A percentile compares a stretch with the other conserved stretches of the same genome.
Conservation (phyloP, 2,113 vertebrate genomes). For the Herpetotheres cachinnans region DNA sequence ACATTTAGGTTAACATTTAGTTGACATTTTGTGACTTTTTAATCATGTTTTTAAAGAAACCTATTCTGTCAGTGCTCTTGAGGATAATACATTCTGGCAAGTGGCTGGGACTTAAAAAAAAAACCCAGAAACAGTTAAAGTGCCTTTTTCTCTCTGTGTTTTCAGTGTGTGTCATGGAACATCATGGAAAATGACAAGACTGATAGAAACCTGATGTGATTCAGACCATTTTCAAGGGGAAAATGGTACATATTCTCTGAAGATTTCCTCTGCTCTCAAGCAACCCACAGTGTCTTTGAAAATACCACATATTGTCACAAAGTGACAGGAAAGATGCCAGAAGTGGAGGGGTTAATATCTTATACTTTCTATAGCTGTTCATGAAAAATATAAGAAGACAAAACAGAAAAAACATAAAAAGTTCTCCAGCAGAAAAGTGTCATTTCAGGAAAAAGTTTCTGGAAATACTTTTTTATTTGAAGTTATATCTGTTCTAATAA, state of each 20-base stretch:
- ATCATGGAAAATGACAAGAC: background rate
- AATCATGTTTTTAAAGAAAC: slow-evolving; percentile 23
- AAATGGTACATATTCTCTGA: background rate
- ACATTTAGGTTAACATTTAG: background rate
- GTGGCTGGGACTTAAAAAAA: background rate
- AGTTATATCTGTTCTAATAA: background rate
- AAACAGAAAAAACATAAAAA: background rate
- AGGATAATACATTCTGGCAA: background rate
- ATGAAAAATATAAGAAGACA: background rate
- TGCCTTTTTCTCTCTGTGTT: background rate
- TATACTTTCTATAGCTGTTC: background rate
- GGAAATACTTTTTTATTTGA: background rate
- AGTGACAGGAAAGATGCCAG: background rate
- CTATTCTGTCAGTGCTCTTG: background rate
- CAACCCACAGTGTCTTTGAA: background rate
- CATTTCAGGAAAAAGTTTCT: background rate
- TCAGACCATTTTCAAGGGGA: background rate
- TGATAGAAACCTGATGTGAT: background rate
- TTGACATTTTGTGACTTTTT: slow-evolving; percentile 15
- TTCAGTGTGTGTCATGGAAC: background rate
- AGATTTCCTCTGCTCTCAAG: background rate
- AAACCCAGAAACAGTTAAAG: background rate
- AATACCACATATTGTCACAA: background rate
- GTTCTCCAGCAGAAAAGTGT: background rate
- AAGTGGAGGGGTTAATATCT: background rate